A percentile compares a stretch with the other conserved stretches of the same genome.
Conservation (phyloP, 2,888 invertebrate genomes). For the Volucella inanis region DNA sequence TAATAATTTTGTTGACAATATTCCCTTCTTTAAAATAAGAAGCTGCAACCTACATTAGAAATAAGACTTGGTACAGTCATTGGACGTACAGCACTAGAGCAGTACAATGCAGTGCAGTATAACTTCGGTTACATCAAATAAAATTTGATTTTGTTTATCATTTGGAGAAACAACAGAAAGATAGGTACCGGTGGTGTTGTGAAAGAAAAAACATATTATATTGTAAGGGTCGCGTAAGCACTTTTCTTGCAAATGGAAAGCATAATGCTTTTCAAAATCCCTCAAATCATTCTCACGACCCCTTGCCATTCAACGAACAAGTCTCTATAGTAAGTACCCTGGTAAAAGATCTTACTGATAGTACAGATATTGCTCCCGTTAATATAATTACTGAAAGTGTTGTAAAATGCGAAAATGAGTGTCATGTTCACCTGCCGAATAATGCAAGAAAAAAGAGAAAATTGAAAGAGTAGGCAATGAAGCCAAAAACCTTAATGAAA, state of each 20-base stretch:
- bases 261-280: constrained; percentile 2
- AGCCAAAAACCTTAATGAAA: no score
- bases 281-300: constrained; percentile 22
- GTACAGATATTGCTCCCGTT: constrained; percentile 14
- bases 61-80: no score
- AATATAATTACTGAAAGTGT: constrained; percentile 26
- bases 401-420: constrained; percentile 19
- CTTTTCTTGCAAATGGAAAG: constrained; percentile 16
- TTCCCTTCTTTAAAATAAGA: no score
- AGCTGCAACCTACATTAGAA: no score
- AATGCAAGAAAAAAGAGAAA: constrained; percentile 22
- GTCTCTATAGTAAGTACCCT: constrained; percentile 8
- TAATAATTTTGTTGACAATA: no score
- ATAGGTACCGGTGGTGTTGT: no score
- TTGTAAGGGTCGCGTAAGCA: constrained; percentile 31
- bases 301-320: constrained; percentile 4
- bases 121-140: no score
- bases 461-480: constrained; percentile 26
- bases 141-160: no score
- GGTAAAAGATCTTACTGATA: constrained; percentile 22
- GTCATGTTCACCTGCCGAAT: constrained; percentile 19
- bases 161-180: no score
- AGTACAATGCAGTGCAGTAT: no score
- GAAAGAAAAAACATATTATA: constrained; percentile 8
- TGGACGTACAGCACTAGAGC: no score